Evolutionary conservation across 53 echinoderm and acorn worm species (phyloP).

Genomic region (Hippasteria phrygiana): DNA sequence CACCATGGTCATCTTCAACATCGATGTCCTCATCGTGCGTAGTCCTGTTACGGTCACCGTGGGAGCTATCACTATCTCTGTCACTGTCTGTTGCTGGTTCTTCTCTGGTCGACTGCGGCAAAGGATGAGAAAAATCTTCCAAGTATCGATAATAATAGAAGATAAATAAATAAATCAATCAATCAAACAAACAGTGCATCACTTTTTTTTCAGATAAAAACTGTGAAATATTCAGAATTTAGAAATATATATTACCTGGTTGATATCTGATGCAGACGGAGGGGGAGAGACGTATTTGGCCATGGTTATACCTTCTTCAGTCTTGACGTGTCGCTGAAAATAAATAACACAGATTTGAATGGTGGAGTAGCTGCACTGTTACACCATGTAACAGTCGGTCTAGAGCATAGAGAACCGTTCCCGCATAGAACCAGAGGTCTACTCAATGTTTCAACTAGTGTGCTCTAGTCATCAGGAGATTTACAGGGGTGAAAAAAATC

Average conservation of each 20-base stretch:
- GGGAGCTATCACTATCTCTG: conserved; percentile 30
- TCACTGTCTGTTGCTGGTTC: background rate
- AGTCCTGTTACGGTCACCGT: background rate
- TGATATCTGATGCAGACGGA: conserved; percentile 1
- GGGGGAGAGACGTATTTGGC: conserved; percentile 82
- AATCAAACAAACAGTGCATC: no score
- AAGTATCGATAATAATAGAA: background rate
- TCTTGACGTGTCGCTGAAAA: conserved; percentile 83
- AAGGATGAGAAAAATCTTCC: background rate
- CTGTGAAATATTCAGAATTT: no score
- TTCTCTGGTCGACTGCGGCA: background rate
- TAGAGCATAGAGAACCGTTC: no score
- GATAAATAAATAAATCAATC: background rate
- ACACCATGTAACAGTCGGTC: no score
- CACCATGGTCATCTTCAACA: conserved; percentile 77
- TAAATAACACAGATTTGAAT: background rate
- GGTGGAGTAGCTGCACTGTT: no score
- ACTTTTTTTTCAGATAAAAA: no score
- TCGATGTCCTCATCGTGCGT: background rate
- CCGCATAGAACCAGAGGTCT: no score
- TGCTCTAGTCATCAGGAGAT: no score
- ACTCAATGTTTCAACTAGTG: no score
- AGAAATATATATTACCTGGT: conserved; percentile 26
- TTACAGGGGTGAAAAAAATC: no score
- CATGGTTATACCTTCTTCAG: conserved; percentile 78